These are phyloP conservation scores for Eptesicus fuscus DNA, from an alignment of 2,113 vertebrate genomes.

Conservation along the genomic window DNA sequence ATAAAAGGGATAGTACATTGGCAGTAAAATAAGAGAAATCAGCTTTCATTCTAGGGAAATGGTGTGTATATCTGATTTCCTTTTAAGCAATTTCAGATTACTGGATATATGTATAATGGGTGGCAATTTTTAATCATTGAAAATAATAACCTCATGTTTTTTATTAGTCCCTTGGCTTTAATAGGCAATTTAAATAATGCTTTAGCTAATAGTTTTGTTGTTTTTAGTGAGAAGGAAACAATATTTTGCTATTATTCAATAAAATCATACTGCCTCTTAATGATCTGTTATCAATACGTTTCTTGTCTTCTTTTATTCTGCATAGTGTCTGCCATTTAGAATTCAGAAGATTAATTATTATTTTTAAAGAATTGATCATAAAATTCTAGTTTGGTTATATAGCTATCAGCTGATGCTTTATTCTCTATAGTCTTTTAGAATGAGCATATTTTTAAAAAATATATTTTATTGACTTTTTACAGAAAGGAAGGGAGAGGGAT, in stretches of 20 bases:
- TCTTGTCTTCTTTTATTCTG: not conserved
- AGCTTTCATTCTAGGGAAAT: not conserved
- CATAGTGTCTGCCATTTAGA: not conserved
- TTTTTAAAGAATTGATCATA: constrained; percentile 43
- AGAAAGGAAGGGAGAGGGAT: too few relatives aligned
- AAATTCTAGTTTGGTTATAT: constrained; percentile 38
- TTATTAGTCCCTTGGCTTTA: constrained; percentile 41
- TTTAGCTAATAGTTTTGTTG: constrained; percentile 66
- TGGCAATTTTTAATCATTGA: constrained; percentile 60
- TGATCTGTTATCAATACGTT: constrained; percentile 38
- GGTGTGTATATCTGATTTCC: constrained; percentile 2
- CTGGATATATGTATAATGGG: constrained; percentile 41
- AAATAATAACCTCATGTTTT: constrained; percentile 53
- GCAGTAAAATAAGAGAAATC: constrained; percentile 2
- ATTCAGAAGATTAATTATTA: constrained; percentile 48
- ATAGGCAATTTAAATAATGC: constrained; percentile 56
- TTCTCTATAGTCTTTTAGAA: constrained; percentile 8
- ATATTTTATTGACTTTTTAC: too few relatives aligned
- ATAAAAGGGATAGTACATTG: not conserved
- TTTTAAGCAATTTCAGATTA: constrained; percentile 36
- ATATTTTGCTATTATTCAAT: constrained; percentile 62
- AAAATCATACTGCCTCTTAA: constrained; percentile 54
- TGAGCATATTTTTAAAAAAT: not conserved
- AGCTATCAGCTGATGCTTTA: not conserved
- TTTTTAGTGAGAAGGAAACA: constrained; percentile 51